Base-by-base conservation (phyloP, 2,888 invertebrate species). In the Itoplectis maculator region DNA sequence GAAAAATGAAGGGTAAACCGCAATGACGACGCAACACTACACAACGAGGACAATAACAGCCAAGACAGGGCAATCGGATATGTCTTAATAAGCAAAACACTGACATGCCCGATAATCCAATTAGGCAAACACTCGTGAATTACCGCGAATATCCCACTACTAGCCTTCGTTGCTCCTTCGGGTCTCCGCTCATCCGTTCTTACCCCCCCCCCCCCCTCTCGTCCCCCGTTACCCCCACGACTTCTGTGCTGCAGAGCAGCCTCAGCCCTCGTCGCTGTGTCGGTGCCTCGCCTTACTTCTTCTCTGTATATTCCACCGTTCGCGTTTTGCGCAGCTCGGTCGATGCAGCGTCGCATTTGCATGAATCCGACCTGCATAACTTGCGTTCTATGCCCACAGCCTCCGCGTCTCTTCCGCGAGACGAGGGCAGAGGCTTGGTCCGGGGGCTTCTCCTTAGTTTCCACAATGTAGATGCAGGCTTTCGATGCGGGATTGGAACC, bases 71-170 rank as follows among this genome's bases (percentile, higher is more conserved):
- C 79, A 86, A 81, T 79, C 77, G 63, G 78, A 76, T 80, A 74
- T 81, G 78, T 72, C 82, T 80, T 84, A 85, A 87, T 85, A 84
- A 87, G 85, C 87, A 87, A 88, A 88, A 86, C 84, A 86, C 74
- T 45, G 82, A 84, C 86, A 88, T 87, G 79, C 82, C 65, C 75
- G 68, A 84, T 88, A 88, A 88, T 88, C 88, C 88, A 87, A 87
- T 88, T 87, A 88, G 69, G 82, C 83, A 84, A 83, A 85, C 85
- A 85, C 87, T 78, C 88, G 85, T 75, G 88, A 88, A 88, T 88
- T 86, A 88, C 86, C 83, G 82, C 80, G 83, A 76, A 81, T 86
- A 79, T 61, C 61, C 63, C 45, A 20, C 61, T 72, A 20, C 61
- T 72, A 13, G 54, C 13, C 66, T 65, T 35, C 69, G 18, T 15